Conservation (phyloP, 37 sponge, comb jelly and placozoan species). For the Mnemiopsis leidyi region DNA sequence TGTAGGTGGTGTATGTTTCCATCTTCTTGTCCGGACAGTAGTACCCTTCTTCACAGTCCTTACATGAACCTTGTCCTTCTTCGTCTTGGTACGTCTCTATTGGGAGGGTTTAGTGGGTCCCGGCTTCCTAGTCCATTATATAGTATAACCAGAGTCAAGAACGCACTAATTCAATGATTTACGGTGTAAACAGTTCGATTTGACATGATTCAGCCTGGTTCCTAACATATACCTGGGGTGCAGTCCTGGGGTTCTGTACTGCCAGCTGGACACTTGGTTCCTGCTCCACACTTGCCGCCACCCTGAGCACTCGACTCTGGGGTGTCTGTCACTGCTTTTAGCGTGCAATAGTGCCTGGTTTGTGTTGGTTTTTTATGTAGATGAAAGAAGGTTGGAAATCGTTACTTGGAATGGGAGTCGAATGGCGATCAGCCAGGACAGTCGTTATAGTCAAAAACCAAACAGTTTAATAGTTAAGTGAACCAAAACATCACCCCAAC, state of each 20-base stretch:
- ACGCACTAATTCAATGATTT: no score
- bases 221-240: not conserved
- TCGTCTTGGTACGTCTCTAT: conserved; percentile 60
- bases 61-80: not conserved
- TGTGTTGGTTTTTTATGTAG: not conserved
- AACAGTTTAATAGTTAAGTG: no score
- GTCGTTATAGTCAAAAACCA: no score
- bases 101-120: not conserved
- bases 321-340: not conserved
- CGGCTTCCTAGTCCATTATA: no score
- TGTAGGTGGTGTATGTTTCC: conserved; percentile 15
- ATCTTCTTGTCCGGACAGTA: conserved; percentile 11
- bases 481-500: no score
- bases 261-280: conserved; percentile 39
- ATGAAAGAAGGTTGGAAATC: not conserved
- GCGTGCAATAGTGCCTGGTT: not conserved
- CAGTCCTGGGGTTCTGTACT: not conserved
- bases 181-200: no score
- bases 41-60: conserved; percentile 39
- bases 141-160: no score
- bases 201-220: no score
- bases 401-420: not conserved
- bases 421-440: no score
- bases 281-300: not conserved
- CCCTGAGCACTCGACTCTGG: not conserved